These are phyloP conservation scores for Cyrtorhinus lividipennis DNA, from an alignment of 1,140 invertebrate genomes.

Conservation along the genomic window DNA sequence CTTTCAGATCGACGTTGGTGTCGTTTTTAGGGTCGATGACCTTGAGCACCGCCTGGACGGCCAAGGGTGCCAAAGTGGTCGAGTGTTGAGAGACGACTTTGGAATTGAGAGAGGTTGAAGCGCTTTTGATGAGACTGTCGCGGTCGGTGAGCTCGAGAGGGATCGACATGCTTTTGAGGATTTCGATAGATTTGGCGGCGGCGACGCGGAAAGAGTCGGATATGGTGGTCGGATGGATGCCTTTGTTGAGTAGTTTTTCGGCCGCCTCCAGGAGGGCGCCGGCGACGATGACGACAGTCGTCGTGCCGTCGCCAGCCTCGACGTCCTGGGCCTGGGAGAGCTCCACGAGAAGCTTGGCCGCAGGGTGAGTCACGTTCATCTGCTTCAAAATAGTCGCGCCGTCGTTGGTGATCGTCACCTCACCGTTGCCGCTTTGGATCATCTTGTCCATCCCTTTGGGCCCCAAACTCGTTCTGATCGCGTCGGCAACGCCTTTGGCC, in stretches of 20 bases:
- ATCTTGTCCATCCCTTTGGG: slow-evolving; percentile 99
- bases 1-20: slow-evolving; percentile 54
- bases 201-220: slow-evolving; percentile 94
- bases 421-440: slow-evolving; percentile 41
- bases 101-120: slow-evolving; percentile 93
- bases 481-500: slow-evolving; percentile 98
- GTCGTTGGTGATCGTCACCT: slow-evolving; percentile 99
- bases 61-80: slow-evolving; percentile 82
- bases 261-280: slow-evolving; percentile 90
- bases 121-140: slow-evolving; percentile 79
- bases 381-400: slow-evolving; percentile 98
- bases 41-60: slow-evolving; percentile 90
- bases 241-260: slow-evolving; percentile 80
- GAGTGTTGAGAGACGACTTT: slow-evolving; percentile 99
- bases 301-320: slow-evolving; percentile 98
- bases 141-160: slow-evolving; percentile 78
- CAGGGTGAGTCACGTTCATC: slow-evolving; percentile 97
- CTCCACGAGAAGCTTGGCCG: slow-evolving; percentile 99
- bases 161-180: slow-evolving; percentile 71
- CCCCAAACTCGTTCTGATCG: slow-evolving; percentile 93
- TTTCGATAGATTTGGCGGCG: slow-evolving; percentile 66
- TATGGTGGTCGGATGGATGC: slow-evolving; percentile 94
- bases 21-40: slow-evolving; percentile 54
- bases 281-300: slow-evolving; percentile 90
- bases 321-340: slow-evolving; percentile 96